Conservation (phyloP, 2,797 vertebrate species). For the Acrocephalus scirpaceus region DNA sequence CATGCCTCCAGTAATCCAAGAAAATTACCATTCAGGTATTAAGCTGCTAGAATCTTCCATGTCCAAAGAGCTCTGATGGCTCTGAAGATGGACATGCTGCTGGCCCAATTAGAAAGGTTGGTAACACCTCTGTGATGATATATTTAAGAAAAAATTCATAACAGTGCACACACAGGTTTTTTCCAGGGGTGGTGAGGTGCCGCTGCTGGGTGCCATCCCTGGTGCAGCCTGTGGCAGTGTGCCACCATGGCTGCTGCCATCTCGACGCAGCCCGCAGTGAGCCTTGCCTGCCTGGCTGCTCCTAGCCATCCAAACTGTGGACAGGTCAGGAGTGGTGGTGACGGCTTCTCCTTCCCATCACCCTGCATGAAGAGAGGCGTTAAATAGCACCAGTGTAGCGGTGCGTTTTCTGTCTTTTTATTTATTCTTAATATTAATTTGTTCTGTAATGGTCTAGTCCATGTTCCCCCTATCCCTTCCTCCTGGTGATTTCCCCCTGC, state of each 20-base stretch:
- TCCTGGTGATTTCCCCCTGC: too few species aligned
- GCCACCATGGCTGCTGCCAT: not conserved
- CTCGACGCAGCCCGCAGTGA: accelerated
- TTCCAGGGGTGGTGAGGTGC: not conserved
- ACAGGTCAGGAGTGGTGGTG: not conserved
- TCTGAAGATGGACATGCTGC: not conserved
- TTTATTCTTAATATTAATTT: too few species aligned
- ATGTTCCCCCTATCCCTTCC: too few species aligned
- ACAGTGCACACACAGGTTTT: accelerated
- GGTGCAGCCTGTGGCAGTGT: too few species aligned
- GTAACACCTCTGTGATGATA: not conserved
- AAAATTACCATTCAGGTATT: not conserved
- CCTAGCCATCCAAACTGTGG: not conserved
- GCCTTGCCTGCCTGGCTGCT: not conserved
- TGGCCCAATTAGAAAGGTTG: not conserved
- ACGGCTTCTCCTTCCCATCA: not conserved
- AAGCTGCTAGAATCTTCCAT: not conserved
- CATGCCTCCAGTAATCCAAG: not conserved
- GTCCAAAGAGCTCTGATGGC: not conserved
- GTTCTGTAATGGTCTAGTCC: too few species aligned
- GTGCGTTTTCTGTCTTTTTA: too few species aligned
- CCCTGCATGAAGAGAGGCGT: not conserved
- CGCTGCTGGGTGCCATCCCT: accelerated
- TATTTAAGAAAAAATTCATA: not conserved
- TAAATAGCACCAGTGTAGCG: too few species aligned